phyloP scores from a whole-genome alignment of 37 sponge, comb jelly and placozoan species.

The Axinella damicornis region DNA sequence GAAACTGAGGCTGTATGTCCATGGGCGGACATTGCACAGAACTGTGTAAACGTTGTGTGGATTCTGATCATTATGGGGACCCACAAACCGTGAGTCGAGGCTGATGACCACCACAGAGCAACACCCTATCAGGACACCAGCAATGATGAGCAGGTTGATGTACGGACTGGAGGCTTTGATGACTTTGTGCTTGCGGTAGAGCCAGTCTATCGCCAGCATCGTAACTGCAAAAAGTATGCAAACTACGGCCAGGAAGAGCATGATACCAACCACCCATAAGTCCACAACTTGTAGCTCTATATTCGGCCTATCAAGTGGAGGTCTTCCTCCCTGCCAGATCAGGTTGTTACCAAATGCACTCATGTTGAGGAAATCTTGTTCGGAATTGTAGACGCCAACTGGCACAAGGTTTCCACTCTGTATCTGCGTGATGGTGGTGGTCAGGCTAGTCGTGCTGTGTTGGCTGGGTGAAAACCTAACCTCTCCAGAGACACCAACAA shows the following conservation, averaged over 20 bases:
- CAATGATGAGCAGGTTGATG: slow-evolving; percentile 29
- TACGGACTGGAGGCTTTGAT: slow-evolving; percentile 62
- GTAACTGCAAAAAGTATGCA: neutral
- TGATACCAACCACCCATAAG: slow-evolving; percentile 4
- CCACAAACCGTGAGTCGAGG: neutral
- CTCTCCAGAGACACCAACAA: slow-evolving; percentile 17
- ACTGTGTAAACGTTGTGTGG: slow-evolving; percentile 3
- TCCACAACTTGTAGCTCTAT: neutral
- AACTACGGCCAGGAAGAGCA: slow-evolving; percentile 2
- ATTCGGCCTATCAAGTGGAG: slow-evolving; percentile 30
- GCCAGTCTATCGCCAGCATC: neutral
- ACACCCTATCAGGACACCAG: slow-evolving; percentile 19
- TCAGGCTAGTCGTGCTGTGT: neutral
- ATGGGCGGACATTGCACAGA: slow-evolving; percentile 22
- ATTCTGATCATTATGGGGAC: neutral
- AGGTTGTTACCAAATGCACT: neutral
- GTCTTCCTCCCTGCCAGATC: slow-evolving; percentile 16
- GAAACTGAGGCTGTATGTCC: slow-evolving; percentile 1
- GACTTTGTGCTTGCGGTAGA: slow-evolving; percentile 23
- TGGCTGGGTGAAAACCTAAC: neutral
- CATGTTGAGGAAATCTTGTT: neutral
- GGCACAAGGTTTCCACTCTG: slow-evolving; percentile 26
- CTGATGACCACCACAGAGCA: slow-evolving; percentile 5
- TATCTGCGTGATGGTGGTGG: slow-evolving; percentile 26
- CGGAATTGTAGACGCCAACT: slow-evolving; percentile 5